Percentiles rank a stretch among this genome's conserved stretches.
phyloP scores from a whole-genome alignment of 2,888 invertebrate species.

The Sesamia inferens region DNA sequence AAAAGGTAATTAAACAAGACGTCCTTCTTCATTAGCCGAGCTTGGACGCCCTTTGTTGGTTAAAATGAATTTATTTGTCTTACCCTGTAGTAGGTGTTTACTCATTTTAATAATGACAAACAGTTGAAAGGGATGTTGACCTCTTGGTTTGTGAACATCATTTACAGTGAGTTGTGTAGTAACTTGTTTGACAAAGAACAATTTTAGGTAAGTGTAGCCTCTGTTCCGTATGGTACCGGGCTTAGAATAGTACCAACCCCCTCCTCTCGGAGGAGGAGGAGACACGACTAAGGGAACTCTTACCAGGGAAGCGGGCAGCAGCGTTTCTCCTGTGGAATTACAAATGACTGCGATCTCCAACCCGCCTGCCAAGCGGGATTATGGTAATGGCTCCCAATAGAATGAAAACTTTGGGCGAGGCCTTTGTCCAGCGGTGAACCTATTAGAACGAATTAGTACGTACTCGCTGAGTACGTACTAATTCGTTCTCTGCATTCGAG shows the following conservation, averaged over 20 bases:
- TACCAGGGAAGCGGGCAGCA: no score
- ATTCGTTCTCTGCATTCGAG: conserved; percentile 7
- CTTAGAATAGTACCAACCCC: no score
- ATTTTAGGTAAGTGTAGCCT: background rate
- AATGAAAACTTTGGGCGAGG: no score
- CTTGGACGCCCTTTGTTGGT: conserved; percentile 81
- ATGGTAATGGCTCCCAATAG: no score
- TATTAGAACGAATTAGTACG: no score
- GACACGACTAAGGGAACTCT: no score
- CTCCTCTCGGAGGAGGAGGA: no score
- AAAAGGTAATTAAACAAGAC: conserved; percentile 87
- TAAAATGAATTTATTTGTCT: conserved; percentile 83
- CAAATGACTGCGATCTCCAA: no score
- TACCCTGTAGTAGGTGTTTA: conserved; percentile 65
- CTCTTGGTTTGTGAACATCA: conserved; percentile 37
- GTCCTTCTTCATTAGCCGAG: conserved; percentile 86
- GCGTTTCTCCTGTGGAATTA: no score
- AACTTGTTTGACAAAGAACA: background rate
- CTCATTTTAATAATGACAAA: conserved; percentile 64
- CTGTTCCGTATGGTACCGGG: no score
- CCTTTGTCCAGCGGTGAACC: no score
- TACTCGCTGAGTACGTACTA: background rate
- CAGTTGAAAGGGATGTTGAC: conserved; percentile 49
- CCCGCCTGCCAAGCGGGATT: no score
- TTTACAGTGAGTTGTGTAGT: conserved; percentile 17